Base-by-base conservation (phyloP, 2,113 vertebrate genomes). In the Leucoraja erinaceus region DNA sequence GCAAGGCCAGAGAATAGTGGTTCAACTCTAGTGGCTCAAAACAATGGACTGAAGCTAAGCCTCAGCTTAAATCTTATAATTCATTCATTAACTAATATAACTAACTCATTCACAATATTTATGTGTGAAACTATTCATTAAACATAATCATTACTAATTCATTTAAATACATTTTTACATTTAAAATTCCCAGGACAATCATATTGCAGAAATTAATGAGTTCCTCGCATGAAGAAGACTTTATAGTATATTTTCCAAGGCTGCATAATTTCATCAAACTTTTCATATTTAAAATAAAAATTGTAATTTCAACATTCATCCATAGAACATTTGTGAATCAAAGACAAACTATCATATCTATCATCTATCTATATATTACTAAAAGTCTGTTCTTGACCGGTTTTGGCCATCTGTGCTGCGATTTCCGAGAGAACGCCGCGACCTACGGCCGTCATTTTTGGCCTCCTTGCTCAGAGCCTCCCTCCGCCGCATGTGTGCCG, bases 81-180 rank as follows among this genome's bases (percentile, higher is more conserved):
- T 59, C 22, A 84, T 54, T 84, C 25, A 84, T 61, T 84, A 84
- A 61, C 8, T 61, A 25, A 59, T 28, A 84, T 59, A n/a, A 61
- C 28, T 61, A 84, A 84, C 59, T 59, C 8, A 84, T 61, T n/a
- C 12, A 84, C 20, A n/a, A n/a, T 54, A 84, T 59, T 84, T n/a
- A 59, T 84, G 56, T 61, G 59, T 61, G 54, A 84, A 84, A 25
- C 81, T 84, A 84, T 59, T 84, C 25, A 84, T 61, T 59, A 84
- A 25, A 84, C 56, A 28, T 25, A 28, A 61, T 61, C 8, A 14
- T 84, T 56, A 61, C 81, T n/a, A 25, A 11, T 84, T 84, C 59
- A 84, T n/a, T 61, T 84, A 59, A 84, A 59, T 61, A 28, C 59
- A 61, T 59, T 84, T 59, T 84, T 84, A 61, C 9, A 6, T 84